phyloP scores from a whole-genome alignment of 2,113 vertebrate genomes.

The Myotis yumanensis region DNA sequence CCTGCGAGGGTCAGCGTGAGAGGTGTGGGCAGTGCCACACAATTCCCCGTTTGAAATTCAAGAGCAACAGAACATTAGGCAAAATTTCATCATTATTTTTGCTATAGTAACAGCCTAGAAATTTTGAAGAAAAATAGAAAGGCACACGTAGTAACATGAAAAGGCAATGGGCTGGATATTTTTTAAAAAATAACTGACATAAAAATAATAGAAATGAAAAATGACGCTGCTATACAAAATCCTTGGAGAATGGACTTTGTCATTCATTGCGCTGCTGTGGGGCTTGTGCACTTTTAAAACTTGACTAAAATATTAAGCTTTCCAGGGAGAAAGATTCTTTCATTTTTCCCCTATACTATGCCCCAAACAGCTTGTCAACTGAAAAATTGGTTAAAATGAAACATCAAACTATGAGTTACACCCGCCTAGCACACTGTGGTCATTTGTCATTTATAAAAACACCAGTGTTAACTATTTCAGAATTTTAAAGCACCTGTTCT shows the following conservation, averaged over 20 bases:
- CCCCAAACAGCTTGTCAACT: background rate
- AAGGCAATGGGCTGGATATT: constrained; percentile 17
- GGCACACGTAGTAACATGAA: constrained; percentile 36
- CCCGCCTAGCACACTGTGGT: background rate
- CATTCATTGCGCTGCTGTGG: background rate
- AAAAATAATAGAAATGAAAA: constrained; percentile 68
- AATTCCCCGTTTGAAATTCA: background rate
- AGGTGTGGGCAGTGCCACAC: background rate
- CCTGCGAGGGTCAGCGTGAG: background rate
- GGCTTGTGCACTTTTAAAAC: constrained; percentile 7
- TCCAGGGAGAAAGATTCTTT: constrained; percentile 18
- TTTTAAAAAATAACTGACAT: constrained; percentile 36
- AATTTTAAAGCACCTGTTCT: background rate
- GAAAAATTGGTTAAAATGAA: constrained; percentile 52
- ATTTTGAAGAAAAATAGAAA: constrained; percentile 3
- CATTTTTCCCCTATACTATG: background rate
- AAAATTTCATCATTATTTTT: constrained; percentile 54
- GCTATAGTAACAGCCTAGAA: constrained; percentile 30
- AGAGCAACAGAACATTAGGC: constrained; percentile 11
- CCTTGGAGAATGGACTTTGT: constrained; percentile 52
- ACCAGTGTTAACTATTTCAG: background rate
- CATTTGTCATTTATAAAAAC: constrained; percentile 54
- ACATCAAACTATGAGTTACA: constrained; percentile 6
- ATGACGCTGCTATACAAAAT: background rate
- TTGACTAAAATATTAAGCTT: constrained; percentile 54